Evolutionary conservation across 2,113 vertebrate genomes (phyloP).

Genomic region (Symphodus melops): DNA sequence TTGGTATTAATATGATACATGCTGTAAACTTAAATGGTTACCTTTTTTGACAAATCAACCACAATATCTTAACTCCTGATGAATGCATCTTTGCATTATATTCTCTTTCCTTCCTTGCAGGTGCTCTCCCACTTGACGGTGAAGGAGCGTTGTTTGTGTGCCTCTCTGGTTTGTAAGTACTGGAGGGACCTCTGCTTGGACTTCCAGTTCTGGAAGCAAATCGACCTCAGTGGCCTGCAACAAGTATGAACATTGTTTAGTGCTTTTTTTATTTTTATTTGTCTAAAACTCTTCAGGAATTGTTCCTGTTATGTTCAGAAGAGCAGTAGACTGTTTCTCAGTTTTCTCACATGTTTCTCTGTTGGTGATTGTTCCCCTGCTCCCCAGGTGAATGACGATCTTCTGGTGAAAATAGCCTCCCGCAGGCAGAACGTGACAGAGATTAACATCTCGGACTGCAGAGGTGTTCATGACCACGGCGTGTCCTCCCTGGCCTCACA

Average conservation of each 20-base stretch:
- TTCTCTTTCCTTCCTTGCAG: constrained; percentile 72
- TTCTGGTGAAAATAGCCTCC: constrained; percentile 95
- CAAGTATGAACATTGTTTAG: constrained; percentile 83
- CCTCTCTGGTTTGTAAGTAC: constrained; percentile 97
- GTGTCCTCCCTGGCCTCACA: constrained; percentile 92
- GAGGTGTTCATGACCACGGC: constrained; percentile 93
- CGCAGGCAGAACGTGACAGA: constrained; percentile 96
- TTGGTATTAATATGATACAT: neutral
- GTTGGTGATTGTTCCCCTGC: neutral
- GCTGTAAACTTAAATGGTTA: too few relatives aligned
- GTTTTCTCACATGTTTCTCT: too few relatives aligned
- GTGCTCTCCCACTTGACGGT: constrained; percentile 96
- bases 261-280: neutral
- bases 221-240: constrained; percentile 97
- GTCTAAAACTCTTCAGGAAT: neutral
- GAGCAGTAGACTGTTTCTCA: too few relatives aligned
- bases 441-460: constrained; percentile 98
- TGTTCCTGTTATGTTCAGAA: too few relatives aligned
- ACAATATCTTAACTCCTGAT: neutral
- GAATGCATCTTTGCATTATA: neutral
- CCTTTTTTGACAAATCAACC: neutral
- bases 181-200: constrained; percentile 98
- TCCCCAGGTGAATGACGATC: constrained; percentile 91
- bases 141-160: constrained; percentile 95
- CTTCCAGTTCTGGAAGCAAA: constrained; percentile 99